Percentiles rank a stretch among this genome's conserved stretches.
phyloP scores from a whole-genome alignment of 2,113 vertebrate genomes.

The Daboia siamensis region DNA sequence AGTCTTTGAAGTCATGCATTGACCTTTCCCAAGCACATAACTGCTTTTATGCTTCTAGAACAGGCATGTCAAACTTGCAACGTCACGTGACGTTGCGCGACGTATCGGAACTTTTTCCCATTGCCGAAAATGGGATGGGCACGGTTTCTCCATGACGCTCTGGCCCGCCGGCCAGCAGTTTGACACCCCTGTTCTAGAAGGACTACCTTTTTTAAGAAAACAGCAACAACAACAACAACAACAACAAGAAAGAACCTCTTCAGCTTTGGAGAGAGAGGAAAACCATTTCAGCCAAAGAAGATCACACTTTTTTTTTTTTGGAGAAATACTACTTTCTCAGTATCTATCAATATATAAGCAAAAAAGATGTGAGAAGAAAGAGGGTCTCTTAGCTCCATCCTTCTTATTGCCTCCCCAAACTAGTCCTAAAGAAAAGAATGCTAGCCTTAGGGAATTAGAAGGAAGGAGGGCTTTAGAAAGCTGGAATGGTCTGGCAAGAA shows the following conservation, averaged over 20 bases:
- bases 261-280: background rate
- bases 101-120: no score
- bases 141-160: no score
- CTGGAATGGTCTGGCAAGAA: background rate
- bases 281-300: background rate
- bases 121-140: no score
- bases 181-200: background rate
- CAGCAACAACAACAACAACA: background rate
- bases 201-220: background rate
- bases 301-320: background rate
- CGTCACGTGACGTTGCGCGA: no score
- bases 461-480: conserved; percentile 6
- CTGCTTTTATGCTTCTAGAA: background rate
- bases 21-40: background rate
- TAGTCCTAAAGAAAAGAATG: background rate
- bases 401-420: background rate
- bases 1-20: background rate
- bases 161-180: no score
- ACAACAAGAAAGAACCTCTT: background rate
- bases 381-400: background rate
- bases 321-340: background rate
- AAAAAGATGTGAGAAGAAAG: background rate
- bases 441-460: conserved; percentile 16
- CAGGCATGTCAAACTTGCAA: no score
- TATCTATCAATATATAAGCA: background rate